Base-by-base conservation (phyloP, 2,797 vertebrate genomes). In the Helostoma temminkii region DNA sequence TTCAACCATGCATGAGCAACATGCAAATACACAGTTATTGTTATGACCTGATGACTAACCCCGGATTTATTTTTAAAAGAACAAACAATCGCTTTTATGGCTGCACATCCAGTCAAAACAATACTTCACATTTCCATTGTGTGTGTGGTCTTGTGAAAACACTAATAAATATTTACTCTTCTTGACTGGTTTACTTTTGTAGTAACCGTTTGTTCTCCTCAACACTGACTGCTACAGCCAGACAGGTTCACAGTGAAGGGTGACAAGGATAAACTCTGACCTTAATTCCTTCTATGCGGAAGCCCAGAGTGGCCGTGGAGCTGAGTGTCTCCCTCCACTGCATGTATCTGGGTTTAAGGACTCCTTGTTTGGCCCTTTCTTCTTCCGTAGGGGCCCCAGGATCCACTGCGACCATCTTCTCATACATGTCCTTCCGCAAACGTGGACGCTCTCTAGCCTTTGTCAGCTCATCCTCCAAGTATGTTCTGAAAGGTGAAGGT, bases 261-360 rank as follows among this genome's bases (percentile, higher is more conserved):
- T 34, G 22, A 60, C 43, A 49, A 10, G 49, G 42, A 28, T 1
- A 47, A 60, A 9, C 16, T 36, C 91, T 91, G 63, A 98, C 96
- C 95, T 95, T 97, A 78, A 96, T 93, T 78, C 96, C 96, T 81
- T 98, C 96, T 0, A 97, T 96, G 57, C 96, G 95, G 91, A 98
- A 98, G 57, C 96, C 96, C 36, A 97, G 76, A 0, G 94, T 93
- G 43, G 95, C 94, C 0, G 96, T 97, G 3, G 96, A 98, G 88
- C 96, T 98, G 59, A 96, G 89, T 0, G 94, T 96, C 85, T 98
- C 96, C 50, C 96, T 92, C 96, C 96, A 97, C 89, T 97, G 96
- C 96, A 98, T 98, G 92, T 98, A 98, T 65, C 96, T 94, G 9
- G 96, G 95, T 70, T 98, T 98, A 50, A 96, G 94, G 72, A 97